These are phyloP conservation scores for Polyodon spathula DNA, from an alignment of 2,113 vertebrate species.

Conservation along the genomic window DNA sequence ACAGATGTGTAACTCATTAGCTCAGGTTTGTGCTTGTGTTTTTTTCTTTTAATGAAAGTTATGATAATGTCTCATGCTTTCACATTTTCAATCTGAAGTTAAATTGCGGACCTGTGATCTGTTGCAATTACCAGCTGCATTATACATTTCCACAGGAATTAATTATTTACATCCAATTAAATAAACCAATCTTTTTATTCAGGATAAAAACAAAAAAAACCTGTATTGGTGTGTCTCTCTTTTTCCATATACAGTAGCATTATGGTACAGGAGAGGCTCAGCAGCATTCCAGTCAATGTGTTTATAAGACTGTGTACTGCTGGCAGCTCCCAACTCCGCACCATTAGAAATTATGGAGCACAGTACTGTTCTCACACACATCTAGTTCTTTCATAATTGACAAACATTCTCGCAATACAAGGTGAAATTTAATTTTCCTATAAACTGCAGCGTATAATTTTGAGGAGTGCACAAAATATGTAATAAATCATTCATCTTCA, in stretches of 20 bases:
- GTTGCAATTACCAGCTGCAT: conserved; percentile 58
- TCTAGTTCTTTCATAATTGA: no score
- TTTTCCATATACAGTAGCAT: background rate
- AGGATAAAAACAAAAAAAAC: background rate
- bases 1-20: conserved; percentile 72
- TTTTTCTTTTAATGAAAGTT: conserved; percentile 54
- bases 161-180: conserved; percentile 75
- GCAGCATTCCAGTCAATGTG: no score
- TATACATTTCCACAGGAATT: conserved; percentile 68
- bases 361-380: no score
- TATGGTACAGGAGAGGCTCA: no score
- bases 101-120: conserved; percentile 63
- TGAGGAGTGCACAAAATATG: no score
- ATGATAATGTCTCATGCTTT: conserved; percentile 50
- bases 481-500: no score
- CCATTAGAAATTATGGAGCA: no score
- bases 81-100: conserved; percentile 57
- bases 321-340: no score
- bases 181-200: conserved; percentile 56
- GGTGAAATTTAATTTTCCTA: no score
- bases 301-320: no score
- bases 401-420: no score
- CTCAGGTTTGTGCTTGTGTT: conserved; percentile 25
- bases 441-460: no score
- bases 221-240: conserved; percentile 19